Evolutionary conservation across 2,888 invertebrate genomes (phyloP).

Genomic region (Allygus modestus): DNA sequence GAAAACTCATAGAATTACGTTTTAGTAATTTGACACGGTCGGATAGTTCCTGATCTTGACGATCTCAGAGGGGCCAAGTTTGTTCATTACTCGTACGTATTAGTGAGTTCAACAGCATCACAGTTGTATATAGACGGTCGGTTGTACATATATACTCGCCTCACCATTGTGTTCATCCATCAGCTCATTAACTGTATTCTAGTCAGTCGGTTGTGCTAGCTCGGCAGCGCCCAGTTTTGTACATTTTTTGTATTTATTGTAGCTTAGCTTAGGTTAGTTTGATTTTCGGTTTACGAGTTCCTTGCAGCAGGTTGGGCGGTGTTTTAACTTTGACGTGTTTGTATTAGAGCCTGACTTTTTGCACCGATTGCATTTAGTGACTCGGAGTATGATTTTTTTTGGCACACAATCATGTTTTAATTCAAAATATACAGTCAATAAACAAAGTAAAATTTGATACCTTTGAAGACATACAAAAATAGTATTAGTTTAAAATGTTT

Average conservation of each 20-base stretch:
- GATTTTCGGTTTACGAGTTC: conserved; percentile 41
- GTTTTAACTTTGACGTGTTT: neutral
- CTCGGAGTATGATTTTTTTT: neutral
- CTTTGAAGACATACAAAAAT: neutral
- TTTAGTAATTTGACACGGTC: conserved; percentile 29
- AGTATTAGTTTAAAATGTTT: neutral
- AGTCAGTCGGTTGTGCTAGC: conserved; percentile 46
- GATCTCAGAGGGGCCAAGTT: neutral
- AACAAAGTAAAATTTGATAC: too few relatives aligned
- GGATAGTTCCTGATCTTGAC: conserved; percentile 4
- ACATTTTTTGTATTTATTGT: conserved; percentile 51
- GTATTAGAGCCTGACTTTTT: neutral
- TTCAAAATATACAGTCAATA: neutral
- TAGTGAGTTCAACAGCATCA: conserved; percentile 10
- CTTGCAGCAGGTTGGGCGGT: conserved; percentile 19
- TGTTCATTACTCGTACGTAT: neutral
- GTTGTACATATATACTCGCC: neutral
- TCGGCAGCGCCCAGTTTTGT: conserved; percentile 8
- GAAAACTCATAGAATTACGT: conserved; percentile 28
- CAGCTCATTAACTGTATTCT: conserved; percentile 40
- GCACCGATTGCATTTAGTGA: conserved; percentile 8
- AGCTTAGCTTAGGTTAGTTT: conserved; percentile 16
- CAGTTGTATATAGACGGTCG: conserved; percentile 1
- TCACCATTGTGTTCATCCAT: conserved; percentile 51
- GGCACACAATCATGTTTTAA: neutral